phyloP scores from a whole-genome alignment of 1,140 invertebrate species.

The Meloidogyne exigua region DNA sequence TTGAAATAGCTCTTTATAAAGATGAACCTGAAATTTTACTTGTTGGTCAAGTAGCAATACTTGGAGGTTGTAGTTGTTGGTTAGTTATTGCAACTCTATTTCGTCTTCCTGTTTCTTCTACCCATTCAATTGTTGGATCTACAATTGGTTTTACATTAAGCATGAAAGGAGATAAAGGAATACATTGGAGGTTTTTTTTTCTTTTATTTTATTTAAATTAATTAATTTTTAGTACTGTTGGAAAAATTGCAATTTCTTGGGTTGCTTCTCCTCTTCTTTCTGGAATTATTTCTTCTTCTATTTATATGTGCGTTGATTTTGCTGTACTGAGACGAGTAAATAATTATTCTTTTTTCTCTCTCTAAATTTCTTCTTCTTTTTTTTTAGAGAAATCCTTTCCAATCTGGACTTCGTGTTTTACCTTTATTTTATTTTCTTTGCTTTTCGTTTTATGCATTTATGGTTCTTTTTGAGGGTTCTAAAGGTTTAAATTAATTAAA shows the following conservation, averaged over 20 bases:
- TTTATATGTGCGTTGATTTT: conserved; percentile 78
- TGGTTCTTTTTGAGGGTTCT: conserved; percentile 84
- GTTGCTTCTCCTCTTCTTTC: conserved; percentile 89
- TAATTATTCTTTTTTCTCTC: neutral
- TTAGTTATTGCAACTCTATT: conserved; percentile 85
- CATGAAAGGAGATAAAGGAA: conserved; percentile 78
- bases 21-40: conserved; percentile 54
- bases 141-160: conserved; percentile 91
- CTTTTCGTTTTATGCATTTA: conserved; percentile 85
- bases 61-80: conserved; percentile 74
- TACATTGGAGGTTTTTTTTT: conserved; percentile 78
- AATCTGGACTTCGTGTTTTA: conserved; percentile 77
- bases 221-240: conserved; percentile 45
- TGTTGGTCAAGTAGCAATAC: conserved; percentile 40
- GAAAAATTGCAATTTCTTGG: conserved; percentile 80
- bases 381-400: conserved; percentile 73
- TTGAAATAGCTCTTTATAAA: conserved; percentile 45
- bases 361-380: too few species aligned
- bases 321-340: conserved; percentile 75
- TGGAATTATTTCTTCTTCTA: conserved; percentile 78
- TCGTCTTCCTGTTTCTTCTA: conserved; percentile 83
- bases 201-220: conserved; percentile 65
- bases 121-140: conserved; percentile 93
- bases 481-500: conserved; percentile 69
- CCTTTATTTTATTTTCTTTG: conserved; percentile 89